Evolutionary conservation across 92 coral and sea anemone species (phyloP), one percentile per base, ranked within the genome.

Genomic region (Phenganax stokvisi): DNA sequence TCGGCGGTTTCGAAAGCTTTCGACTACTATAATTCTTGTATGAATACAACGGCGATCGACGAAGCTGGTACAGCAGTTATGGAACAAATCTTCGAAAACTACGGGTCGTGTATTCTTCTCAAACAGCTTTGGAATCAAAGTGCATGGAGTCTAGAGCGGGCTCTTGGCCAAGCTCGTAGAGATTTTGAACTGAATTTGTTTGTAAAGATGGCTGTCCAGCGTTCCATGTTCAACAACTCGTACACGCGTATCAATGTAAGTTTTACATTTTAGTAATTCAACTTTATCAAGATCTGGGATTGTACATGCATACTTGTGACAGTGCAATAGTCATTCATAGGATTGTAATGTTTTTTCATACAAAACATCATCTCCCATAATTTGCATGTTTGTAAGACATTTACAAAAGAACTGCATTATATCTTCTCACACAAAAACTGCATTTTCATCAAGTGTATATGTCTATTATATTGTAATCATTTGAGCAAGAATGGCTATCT

Each of bases 1-100:
- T 66, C 72, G 16, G 47, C 72, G 10, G 72, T 66, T 6, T 66
- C 72, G 16, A 66, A 66, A 66, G 72, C 72, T 5, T 66, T 66
- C 51, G 51, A 66, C 12, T 66, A 66, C 51, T 66, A 66, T 51
- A 20, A 51, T 29, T 66, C 72, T 15, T 66, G 72, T 66, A 30
- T 66, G 12, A 66, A 66, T 20, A 12, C 31, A 17, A 25, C 72
- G 1, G 47, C 28, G 4, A 66, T 66, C 51, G 72, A 66, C 12
- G 31, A 29, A 25, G 72, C 72, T 27, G 72, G 30, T 9, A 13
- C 8, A 12, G 20, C 15, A 12, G 47, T 51, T 29, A 20, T 66
- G 10, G 0, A 12, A 0, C 10, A 66, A 9, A 27, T 66, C 47
- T 6, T 66, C 72, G 51, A 6, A 51, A 25, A 66, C 28, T 66